Percentiles rank a stretch among this genome's conserved stretches.
Conservation (phyloP, 2,113 vertebrate species). For the Caloenas nicobarica region DNA sequence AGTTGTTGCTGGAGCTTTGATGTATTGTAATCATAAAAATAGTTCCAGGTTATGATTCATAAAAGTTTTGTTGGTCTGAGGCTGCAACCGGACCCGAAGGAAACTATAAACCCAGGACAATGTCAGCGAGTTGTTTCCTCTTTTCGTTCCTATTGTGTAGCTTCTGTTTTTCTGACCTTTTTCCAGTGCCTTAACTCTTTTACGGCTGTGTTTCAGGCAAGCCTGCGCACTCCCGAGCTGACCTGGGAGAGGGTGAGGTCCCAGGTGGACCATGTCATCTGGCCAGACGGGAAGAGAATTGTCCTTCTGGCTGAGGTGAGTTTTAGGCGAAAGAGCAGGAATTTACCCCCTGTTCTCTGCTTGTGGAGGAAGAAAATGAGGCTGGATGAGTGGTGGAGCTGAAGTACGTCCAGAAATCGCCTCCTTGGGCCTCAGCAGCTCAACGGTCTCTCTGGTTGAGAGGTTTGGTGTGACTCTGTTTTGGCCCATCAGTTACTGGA, state of each 20-base stretch:
- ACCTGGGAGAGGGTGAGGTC: conserved; percentile 98
- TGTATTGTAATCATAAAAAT: not conserved
- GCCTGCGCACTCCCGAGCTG: conserved; percentile 93
- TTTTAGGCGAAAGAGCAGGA: not conserved
- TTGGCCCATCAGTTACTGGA: not conserved
- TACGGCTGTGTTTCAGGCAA: conserved; percentile 76
- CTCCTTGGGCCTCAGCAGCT: not conserved
- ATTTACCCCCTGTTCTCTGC: not conserved
- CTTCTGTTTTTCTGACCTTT: not conserved
- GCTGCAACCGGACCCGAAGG: rapidly evolving
- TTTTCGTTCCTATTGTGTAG: rapidly evolving
- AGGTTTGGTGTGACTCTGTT: not conserved
- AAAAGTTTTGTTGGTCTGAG: not conserved
- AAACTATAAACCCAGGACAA: rapidly evolving
- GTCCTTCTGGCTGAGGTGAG: conserved; percentile 95
- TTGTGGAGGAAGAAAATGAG: not conserved
- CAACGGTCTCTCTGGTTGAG: not conserved
- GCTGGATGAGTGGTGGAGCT: not conserved
- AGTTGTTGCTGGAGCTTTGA: not conserved
- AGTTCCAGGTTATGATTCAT: not conserved
- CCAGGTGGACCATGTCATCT: conserved; percentile 98
- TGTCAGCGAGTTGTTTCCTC: not conserved
- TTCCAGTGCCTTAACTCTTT: rapidly evolving
- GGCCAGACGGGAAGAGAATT: conserved; percentile 97
- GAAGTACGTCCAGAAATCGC: rapidly evolving